Evolutionary conservation across 2,888 invertebrate species (phyloP).

Genomic region (Tiphia femorata): DNA sequence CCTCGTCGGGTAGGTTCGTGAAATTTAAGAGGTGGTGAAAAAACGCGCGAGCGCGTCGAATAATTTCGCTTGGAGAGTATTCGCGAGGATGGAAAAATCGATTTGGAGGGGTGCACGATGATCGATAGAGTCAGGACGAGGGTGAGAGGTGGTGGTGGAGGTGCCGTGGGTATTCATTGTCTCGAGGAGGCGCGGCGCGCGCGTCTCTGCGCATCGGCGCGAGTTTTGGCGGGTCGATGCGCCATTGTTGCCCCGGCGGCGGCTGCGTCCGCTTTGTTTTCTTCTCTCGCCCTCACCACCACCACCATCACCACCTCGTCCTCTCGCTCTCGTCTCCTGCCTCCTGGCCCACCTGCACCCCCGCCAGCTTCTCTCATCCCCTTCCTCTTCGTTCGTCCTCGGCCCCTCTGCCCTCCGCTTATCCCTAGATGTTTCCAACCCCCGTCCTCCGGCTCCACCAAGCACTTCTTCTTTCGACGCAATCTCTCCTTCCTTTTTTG

Average conservation of each 20-base stretch:
- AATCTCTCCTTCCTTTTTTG: background rate
- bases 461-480: background rate
- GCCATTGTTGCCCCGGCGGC: slow-evolving; percentile 53
- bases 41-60: too few relatives aligned
- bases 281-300: slow-evolving; percentile 27
- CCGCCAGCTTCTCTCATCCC: background rate
- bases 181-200: slow-evolving; percentile 25
- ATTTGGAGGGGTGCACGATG: background rate
- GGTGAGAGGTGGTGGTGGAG: slow-evolving; percentile 4
- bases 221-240: slow-evolving; percentile 61
- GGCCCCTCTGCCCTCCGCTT: background rate
- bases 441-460: background rate
- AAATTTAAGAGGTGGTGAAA: too few relatives aligned
- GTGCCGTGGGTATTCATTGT: background rate
- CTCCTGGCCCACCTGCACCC: slow-evolving; percentile 15
- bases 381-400: slow-evolving; percentile 2
- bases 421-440: background rate
- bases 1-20: too few relatives aligned
- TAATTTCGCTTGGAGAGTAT: too few relatives aligned
- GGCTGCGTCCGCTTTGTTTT: slow-evolving; percentile 51
- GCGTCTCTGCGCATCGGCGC: slow-evolving; percentile 47
- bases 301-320: slow-evolving; percentile 18
- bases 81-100: background rate
- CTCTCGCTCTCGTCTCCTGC: slow-evolving; percentile 9
- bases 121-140: slow-evolving; percentile 10